Evolutionary conservation across 2,113 vertebrate genomes (phyloP).

Genomic region (Vulpes vulpes): DNA sequence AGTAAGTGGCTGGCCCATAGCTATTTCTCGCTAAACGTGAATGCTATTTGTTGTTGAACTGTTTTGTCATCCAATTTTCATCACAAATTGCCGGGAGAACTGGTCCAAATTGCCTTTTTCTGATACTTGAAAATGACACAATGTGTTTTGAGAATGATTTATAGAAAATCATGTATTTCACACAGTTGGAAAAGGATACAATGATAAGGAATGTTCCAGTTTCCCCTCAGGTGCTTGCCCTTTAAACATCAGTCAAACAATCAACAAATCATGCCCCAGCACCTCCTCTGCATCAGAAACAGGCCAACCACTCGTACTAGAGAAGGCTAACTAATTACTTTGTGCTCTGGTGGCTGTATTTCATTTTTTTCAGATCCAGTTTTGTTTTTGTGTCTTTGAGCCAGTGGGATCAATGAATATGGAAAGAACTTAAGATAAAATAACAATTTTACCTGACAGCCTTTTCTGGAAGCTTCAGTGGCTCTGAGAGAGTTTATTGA

Average conservation of each 20-base stretch:
- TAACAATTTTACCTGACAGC: constrained; percentile 70
- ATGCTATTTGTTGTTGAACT: constrained; percentile 59
- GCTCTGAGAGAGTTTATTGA: constrained; percentile 76
- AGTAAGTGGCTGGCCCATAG: not conserved
- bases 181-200: constrained; percentile 61
- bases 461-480: constrained; percentile 76
- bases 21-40: constrained; percentile 51
- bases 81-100: constrained; percentile 70
- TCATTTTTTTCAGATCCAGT: constrained; percentile 59
- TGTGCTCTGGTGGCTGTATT: not conserved
- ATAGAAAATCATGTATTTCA: constrained; percentile 77
- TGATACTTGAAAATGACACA: constrained; percentile 74
- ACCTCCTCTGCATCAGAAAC: constrained; percentile 28
- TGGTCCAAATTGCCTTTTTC: constrained; percentile 74
- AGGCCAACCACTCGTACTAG: constrained; percentile 27
- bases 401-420: constrained; percentile 25
- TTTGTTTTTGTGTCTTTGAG: constrained; percentile 72
- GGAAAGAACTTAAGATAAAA: constrained; percentile 76
- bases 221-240: constrained; percentile 55
- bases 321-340: constrained; percentile 62
- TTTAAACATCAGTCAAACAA: constrained; percentile 73
- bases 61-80: constrained; percentile 70
- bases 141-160: constrained; percentile 74
- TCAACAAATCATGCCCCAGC: constrained; percentile 62
- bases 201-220: constrained; percentile 72